Percentiles rank a stretch among this genome's conserved stretches.
Conservation (phyloP, 2,888 invertebrate genomes). For the Rotaria magnacalcarata region DNA sequence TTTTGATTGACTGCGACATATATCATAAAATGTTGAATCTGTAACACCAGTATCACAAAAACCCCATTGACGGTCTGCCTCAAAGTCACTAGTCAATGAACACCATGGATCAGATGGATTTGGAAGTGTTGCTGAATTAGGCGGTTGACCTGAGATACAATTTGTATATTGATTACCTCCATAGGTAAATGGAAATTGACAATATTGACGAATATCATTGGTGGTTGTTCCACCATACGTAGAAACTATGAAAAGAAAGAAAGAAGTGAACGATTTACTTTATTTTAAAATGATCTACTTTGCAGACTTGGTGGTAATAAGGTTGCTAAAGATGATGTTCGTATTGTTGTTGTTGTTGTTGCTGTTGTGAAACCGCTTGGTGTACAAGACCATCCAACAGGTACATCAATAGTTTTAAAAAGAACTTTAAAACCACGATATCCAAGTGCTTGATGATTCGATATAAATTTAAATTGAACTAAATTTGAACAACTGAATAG, state of each 20-base stretch:
- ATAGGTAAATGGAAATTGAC: constrained; percentile 42
- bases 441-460: background rate
- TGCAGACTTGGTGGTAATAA: background rate
- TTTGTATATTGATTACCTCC: background rate
- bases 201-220: constrained; percentile 34
- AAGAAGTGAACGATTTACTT: background rate
- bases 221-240: constrained; percentile 36
- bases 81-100: constrained; percentile 38
- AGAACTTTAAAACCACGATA: constrained; percentile 15
- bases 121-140: background rate
- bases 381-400: background rate
- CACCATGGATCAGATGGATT: constrained; percentile 40
- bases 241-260: constrained; percentile 1
- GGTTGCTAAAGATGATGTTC: background rate
- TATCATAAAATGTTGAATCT: constrained; percentile 37
- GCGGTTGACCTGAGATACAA: constrained; percentile 23
- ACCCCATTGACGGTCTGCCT: constrained; percentile 39
- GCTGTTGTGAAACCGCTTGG: background rate
- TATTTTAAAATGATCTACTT: background rate
- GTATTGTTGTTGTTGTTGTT: background rate
- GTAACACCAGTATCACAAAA: constrained; percentile 39
- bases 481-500: constrained; percentile 1
- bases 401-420: constrained; percentile 4
- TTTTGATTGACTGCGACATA: constrained; percentile 36
- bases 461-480: constrained; percentile 9